Conservation (phyloP, 2,113 vertebrate genomes). For the Gallinago jamesoni region DNA sequence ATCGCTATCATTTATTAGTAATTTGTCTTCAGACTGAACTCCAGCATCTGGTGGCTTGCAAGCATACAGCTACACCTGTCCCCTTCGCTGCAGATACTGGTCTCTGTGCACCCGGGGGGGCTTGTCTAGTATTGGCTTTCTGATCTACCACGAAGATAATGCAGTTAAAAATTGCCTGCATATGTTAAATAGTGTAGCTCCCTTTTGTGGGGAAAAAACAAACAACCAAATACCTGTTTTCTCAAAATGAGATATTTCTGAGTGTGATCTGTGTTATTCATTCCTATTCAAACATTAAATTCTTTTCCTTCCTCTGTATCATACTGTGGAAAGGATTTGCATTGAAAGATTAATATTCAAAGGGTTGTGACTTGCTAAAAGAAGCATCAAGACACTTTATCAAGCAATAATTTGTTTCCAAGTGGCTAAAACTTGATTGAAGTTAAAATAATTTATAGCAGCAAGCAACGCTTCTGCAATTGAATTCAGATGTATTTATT, state of each 20-base stretch:
- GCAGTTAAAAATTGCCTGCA: not conserved
- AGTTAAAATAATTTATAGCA: not conserved
- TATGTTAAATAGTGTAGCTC: accelerated
- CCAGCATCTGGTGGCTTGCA: not conserved
- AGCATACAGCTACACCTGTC: not conserved
- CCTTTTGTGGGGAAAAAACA: not conserved
- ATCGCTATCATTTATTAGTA: no score
- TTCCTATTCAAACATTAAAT: not conserved
- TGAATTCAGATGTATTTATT: constrained; percentile 8
- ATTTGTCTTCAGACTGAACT: not conserved
- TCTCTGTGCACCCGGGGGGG: not conserved
- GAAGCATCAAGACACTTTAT: not conserved
- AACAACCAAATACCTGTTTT: no score
- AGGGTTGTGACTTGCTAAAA: not conserved
- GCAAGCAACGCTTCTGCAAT: not conserved
- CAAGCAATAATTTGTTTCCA: not conserved
- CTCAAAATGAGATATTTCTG: not conserved
- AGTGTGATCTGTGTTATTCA: not conserved
- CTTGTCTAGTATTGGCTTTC: not conserved
- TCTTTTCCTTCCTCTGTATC: not conserved
- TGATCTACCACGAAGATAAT: not conserved
- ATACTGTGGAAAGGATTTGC: not conserved
- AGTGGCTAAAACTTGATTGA: not conserved
- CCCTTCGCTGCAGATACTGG: accelerated
- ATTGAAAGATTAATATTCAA: not conserved